phyloP scores from a whole-genome alignment of 2,797 vertebrate genomes.

The Distichodus sexfasciatus region DNA sequence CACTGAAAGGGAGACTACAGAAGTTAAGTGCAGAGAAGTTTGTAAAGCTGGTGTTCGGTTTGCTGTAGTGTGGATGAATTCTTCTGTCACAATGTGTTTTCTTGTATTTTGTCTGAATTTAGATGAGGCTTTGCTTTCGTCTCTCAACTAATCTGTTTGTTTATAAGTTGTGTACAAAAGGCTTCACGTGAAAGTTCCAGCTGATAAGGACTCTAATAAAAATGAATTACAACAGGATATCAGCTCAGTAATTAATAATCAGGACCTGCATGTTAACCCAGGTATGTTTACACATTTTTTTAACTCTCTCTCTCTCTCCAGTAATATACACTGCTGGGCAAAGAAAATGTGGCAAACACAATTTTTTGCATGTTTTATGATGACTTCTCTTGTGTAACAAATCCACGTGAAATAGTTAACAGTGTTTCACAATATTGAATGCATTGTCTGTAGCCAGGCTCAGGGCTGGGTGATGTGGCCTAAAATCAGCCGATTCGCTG shows the following conservation, averaged over 20 bases:
- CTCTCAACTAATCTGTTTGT: slow-evolving; percentile 7
- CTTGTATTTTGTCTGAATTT: slow-evolving; percentile 34
- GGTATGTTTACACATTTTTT: no score
- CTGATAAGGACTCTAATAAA: not conserved
- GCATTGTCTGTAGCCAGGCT: no score
- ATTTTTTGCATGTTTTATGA: no score
- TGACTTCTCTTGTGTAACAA: no score
- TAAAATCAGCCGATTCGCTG: no score
- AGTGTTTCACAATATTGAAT: no score
- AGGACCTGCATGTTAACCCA: not conserved
- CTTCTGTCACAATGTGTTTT: slow-evolving; percentile 18
- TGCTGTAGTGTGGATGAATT: not conserved
- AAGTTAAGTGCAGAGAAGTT: not conserved
- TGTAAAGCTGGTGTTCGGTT: not conserved
- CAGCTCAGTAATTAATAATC: not conserved
- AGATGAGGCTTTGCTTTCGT: slow-evolving; percentile 13
- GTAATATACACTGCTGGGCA: no score
- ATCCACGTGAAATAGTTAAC: no score
- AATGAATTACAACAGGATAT: not conserved
- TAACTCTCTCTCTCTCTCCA: no score
- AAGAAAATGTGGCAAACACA: no score
- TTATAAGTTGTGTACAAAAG: not conserved
- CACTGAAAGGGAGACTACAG: not conserved
- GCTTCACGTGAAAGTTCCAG: not conserved
- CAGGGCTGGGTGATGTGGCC: no score